A percentile compares a stretch with the other conserved stretches of the same genome.
These are phyloP conservation scores for Spialia ferax DNA, from an alignment of 2,888 invertebrate species.

Conservation along the genomic window DNA sequence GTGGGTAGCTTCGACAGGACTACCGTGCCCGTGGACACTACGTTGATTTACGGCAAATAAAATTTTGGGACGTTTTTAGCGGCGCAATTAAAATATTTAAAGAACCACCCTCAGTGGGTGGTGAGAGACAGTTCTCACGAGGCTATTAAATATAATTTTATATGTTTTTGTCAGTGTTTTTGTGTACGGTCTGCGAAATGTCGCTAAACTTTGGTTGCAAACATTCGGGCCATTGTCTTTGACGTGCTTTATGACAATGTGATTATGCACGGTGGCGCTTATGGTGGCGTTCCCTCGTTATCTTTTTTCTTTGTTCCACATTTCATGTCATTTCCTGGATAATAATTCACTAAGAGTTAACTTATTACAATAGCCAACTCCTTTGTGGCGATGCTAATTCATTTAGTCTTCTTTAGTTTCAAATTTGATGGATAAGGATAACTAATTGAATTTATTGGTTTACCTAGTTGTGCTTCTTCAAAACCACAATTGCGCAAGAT, in stretches of 20 bases:
- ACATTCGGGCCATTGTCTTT: slow-evolving; percentile 52
- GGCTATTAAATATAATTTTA: slow-evolving; percentile 85
- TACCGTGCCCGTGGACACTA: slow-evolving; percentile 78
- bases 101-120: slow-evolving; percentile 81
- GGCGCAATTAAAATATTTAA: slow-evolving; percentile 85
- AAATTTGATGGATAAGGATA: background rate
- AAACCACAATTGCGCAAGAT: too few species aligned
- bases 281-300: slow-evolving; percentile 48
- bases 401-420: background rate
- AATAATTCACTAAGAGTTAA: slow-evolving; percentile 15
- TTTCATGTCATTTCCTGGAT: slow-evolving; percentile 39
- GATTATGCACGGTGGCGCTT: slow-evolving; percentile 53
- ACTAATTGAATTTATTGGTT: too few species aligned
- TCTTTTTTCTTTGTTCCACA: slow-evolving; percentile 31
- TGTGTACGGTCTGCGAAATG: slow-evolving; percentile 55
- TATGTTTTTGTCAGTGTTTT: slow-evolving; percentile 72
- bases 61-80: slow-evolving; percentile 78
- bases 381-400: slow-evolving; percentile 17
- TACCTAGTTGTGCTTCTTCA: too few species aligned
- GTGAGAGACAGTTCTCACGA: slow-evolving; percentile 85
- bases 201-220: slow-evolving; percentile 62
- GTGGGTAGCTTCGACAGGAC: slow-evolving; percentile 53
- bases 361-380: slow-evolving; percentile 1
- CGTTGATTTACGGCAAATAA: slow-evolving; percentile 83
- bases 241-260: slow-evolving; percentile 60